Evolutionary conservation across 1,140 invertebrate genomes (phyloP), one percentile per base, ranked within the genome.

Genomic region (Macrocentrus cingulum): DNA sequence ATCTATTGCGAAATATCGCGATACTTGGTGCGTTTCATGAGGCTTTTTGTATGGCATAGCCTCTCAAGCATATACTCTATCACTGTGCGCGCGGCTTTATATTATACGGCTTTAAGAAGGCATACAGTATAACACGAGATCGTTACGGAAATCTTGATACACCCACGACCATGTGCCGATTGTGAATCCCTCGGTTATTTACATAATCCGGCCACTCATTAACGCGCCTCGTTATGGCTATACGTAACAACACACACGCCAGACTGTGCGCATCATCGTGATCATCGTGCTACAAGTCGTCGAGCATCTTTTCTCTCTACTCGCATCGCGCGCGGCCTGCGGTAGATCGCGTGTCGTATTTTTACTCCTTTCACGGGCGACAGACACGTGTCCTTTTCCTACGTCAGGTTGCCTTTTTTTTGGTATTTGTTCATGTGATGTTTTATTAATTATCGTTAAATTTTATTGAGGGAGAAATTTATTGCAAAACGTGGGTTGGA

Each of bases 91-190:
- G n/a, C n/a, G n/a, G n/a, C n/a, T n/a, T n/a, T n/a, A n/a, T n/a
- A n/a, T n/a, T n/a, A n/a, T n/a, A n/a, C n/a, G n/a, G n/a, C n/a
- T n/a, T n/a, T n/a, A n/a, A n/a, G n/a, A n/a, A 2, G 2, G 13
- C 36, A 15, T 39, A 15, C 9, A 34, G 50, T 41, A n/a, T n/a
- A 53, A 68, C 52, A 52, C 62, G 67, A 69, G 66, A 69, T 62
- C 61, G 59, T 60, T 63, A 57, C 55, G 66, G 67, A 69, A 69
- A 69, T 69, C 66, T 69, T 65, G 67, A 66, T 69, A 69, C 64
- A 67, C 62, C 58, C 63, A 61, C 64, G 61, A 49, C 62, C 59
- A 66, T 60, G 59, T 53, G 41, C 42, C 34, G 32, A 51, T 51
- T 58, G 48, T 32, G 36, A 54, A 34, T 56, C 36, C 25, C n/a